Evolutionary conservation across 1,140 invertebrate genomes (phyloP).

Genomic region (Temnothorax curvispinosus): DNA sequence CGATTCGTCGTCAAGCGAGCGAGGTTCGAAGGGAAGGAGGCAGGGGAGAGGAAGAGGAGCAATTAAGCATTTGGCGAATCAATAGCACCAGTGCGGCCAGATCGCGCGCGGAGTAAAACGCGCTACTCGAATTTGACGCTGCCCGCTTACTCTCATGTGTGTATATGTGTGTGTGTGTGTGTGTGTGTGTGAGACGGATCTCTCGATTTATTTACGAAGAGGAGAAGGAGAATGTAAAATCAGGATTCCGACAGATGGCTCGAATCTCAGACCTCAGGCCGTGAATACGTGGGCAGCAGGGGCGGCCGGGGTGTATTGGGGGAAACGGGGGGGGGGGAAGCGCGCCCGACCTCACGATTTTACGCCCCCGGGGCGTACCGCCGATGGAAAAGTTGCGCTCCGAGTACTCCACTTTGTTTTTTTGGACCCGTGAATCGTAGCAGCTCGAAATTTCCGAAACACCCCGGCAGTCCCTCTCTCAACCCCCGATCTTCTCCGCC

Average conservation of each 20-base stretch:
- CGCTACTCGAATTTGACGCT: conserved; percentile 37
- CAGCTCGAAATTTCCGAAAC: conserved; percentile 73
- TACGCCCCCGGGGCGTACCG: conserved; percentile 79
- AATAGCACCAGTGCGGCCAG: conserved; percentile 20
- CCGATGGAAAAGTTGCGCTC: conserved; percentile 85
- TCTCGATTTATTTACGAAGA: conserved; percentile 74
- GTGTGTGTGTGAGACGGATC: conserved; percentile 5
- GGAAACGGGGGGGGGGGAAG: conserved; percentile 21
- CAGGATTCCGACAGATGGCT: conserved; percentile 84
- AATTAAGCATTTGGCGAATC: conserved; percentile 53
- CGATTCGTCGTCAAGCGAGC: neutral
- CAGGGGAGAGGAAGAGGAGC: neutral
- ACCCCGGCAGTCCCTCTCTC: conserved; percentile 40
- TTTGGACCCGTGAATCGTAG: conserved; percentile 71
- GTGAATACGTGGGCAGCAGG: conserved; percentile 74
- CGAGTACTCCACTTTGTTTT: conserved; percentile 84
- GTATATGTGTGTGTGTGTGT: neutral
- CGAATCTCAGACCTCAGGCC: conserved; percentile 82
- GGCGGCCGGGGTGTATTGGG: neutral
- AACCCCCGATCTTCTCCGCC: neutral
- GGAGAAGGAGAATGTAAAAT: conserved; percentile 82
- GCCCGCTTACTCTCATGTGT: neutral
- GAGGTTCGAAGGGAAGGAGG: neutral
- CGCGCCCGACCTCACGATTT: conserved; percentile 81
- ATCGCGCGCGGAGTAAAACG: neutral